A percentile compares a stretch with the other conserved stretches of the same genome.
Conservation (phyloP, 2,113 vertebrate species). For the Scomber colias region DNA sequence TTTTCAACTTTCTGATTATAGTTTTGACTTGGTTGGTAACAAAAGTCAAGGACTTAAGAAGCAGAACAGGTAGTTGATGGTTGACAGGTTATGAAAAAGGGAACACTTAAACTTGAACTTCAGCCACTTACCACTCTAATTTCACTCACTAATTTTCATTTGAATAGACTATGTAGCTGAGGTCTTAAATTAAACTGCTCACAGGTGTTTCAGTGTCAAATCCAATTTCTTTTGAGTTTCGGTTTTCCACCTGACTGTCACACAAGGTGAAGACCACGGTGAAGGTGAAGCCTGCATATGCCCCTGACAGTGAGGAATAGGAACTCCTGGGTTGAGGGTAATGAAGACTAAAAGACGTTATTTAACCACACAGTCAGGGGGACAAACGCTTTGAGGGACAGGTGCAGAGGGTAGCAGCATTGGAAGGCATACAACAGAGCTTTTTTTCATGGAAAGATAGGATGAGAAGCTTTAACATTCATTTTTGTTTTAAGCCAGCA, state of each 20-base stretch:
- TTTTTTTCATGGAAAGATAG: too few relatives aligned
- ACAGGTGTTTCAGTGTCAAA: not conserved
- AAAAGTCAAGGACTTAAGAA: too few relatives aligned
- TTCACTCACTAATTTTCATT: too few relatives aligned
- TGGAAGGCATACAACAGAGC: not conserved
- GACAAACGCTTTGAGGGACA: constrained; percentile 30
- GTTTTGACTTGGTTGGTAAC: too few relatives aligned
- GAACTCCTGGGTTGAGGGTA: constrained; percentile 16
- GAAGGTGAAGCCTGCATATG: not conserved
- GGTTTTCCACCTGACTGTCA: not conserved
- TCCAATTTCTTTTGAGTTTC: not conserved
- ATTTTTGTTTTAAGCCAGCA: not conserved
- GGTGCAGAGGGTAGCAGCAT: constrained; percentile 20
- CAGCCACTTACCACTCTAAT: not conserved
- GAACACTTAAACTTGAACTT: too few relatives aligned
- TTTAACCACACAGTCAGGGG: constrained; percentile 32
- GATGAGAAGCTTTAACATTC: too few relatives aligned
- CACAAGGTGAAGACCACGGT: not conserved
- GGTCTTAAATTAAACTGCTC: not conserved
- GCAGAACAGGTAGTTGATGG: too few relatives aligned
- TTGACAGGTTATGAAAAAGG: too few relatives aligned
- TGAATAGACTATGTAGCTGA: too few relatives aligned
- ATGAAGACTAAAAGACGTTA: constrained; percentile 32
- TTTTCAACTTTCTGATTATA: too few relatives aligned
- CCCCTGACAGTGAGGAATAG: constrained; percentile 20